These are phyloP conservation scores for Arctia plantaginis DNA, from an alignment of 2,888 invertebrate species.

Conservation along the genomic window DNA sequence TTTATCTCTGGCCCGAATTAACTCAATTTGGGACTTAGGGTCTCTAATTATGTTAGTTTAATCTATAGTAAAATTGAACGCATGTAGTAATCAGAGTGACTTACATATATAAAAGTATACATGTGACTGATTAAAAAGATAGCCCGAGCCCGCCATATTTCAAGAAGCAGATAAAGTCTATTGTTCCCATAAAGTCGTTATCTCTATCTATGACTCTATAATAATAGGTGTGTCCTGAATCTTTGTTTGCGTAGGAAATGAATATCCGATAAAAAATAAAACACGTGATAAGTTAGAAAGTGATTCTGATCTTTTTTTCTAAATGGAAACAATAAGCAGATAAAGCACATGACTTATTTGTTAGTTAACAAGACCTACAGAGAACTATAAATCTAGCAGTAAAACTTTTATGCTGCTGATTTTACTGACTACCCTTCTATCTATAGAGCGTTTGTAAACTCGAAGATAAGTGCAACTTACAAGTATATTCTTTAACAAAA, in stretches of 20 bases:
- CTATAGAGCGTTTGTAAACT: too few relatives aligned
- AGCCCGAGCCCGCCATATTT: not conserved
- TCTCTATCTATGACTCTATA: not conserved
- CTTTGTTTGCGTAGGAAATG: not conserved
- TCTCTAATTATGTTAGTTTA: constrained; percentile 2
- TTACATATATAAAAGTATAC: not conserved
- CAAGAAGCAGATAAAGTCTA: not conserved
- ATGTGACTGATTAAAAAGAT: not conserved
- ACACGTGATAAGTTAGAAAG: not conserved
- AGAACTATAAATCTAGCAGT: too few relatives aligned
- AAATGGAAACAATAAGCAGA: too few relatives aligned
- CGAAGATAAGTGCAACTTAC: too few relatives aligned
- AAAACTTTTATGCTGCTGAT: too few relatives aligned
- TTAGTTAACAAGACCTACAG: too few relatives aligned
- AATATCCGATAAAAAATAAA: not conserved
- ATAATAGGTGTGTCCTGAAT: not conserved
- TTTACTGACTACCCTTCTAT: too few relatives aligned
- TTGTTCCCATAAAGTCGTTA: not conserved
- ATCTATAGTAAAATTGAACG: not conserved
- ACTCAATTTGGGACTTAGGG: constrained; percentile 2
- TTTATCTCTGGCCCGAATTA: constrained; percentile 6
- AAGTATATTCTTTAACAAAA: too few relatives aligned
- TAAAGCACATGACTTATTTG: too few relatives aligned
- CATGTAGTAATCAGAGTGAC: not conserved
- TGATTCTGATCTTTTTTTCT: not conserved